These are phyloP conservation scores for Drosophila falleni DNA, from an alignment of 2,888 invertebrate genomes.

Conservation along the genomic window DNA sequence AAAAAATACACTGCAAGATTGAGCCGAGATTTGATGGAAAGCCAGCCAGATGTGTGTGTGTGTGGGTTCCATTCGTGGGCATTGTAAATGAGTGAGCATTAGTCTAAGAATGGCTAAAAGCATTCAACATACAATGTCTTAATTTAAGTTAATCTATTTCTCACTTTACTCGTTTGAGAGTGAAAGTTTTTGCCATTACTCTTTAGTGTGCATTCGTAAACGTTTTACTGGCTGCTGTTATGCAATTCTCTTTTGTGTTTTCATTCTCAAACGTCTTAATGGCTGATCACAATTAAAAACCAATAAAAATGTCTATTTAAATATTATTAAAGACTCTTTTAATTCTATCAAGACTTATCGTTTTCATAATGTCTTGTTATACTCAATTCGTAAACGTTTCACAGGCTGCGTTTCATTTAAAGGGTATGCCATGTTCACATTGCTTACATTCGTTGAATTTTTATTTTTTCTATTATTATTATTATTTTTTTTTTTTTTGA, in stretches of 20 bases:
- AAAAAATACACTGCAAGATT: constrained; percentile 23
- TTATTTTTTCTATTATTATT: neutral
- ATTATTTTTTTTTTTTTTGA: constrained; percentile 1
- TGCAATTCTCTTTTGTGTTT: neutral
- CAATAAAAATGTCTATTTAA: neutral
- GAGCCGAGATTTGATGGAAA: constrained; percentile 11
- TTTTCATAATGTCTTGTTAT: neutral
- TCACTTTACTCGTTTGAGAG: neutral
- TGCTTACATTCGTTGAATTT: constrained; percentile 12
- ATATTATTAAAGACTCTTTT: neutral
- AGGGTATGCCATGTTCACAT: constrained; percentile 32
- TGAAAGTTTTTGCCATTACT: neutral
- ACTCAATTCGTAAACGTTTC: neutral
- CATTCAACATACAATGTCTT: neutral
- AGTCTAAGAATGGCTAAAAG: constrained; percentile 5
- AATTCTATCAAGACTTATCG: neutral
- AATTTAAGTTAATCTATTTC: neutral
- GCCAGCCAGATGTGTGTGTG: constrained; percentile 19
- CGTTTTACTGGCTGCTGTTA: neutral
- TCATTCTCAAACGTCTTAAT: neutral
- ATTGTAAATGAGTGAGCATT: constrained; percentile 1
- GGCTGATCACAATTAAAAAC: neutral
- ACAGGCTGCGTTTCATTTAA: neutral
- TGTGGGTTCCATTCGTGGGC: constrained; percentile 26
- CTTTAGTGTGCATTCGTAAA: neutral